A percentile compares a stretch with the other conserved stretches of the same genome.
phyloP scores from a whole-genome alignment of 2,888 invertebrate genomes.

The Sipunculus nudus region DNA sequence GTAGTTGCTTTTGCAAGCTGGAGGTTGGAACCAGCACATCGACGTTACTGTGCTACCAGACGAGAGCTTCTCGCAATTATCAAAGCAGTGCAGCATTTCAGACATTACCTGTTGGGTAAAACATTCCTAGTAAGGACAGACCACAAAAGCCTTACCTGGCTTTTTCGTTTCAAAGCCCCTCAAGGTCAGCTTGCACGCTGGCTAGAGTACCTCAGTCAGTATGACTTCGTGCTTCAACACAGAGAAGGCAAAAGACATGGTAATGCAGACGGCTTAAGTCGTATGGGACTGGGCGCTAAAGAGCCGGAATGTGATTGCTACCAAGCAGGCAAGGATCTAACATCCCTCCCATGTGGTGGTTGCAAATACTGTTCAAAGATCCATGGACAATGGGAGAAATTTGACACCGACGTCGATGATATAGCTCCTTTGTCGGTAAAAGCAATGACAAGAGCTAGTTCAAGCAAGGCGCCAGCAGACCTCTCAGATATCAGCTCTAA shows the following conservation, averaged over 20 bases:
- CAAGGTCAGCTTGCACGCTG: neutral
- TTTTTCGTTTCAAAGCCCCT: neutral
- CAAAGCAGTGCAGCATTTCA: neutral
- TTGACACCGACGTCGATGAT: constrained; percentile 1
- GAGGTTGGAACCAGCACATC: neutral
- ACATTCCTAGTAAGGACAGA: neutral
- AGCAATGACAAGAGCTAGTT: neutral
- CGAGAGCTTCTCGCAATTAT: neutral
- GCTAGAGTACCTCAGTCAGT: neutral
- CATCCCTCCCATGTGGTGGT: neutral
- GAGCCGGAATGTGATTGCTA: neutral
- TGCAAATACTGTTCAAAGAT: neutral
- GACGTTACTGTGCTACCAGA: neutral
- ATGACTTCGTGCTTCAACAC: neutral
- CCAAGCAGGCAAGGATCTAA: neutral
- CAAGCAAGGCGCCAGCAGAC: neutral
- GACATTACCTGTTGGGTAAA: neutral
- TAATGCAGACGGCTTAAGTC: neutral
- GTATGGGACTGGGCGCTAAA: too few species aligned
- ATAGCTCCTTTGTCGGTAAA: neutral
- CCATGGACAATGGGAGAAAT: neutral
- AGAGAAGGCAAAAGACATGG: neutral
- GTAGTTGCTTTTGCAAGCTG: neutral
- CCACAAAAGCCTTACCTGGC: neutral
- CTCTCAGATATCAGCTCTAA: neutral